Conservation (phyloP, 2,797 vertebrate species). For the Gymnopithys bicolor region DNA sequence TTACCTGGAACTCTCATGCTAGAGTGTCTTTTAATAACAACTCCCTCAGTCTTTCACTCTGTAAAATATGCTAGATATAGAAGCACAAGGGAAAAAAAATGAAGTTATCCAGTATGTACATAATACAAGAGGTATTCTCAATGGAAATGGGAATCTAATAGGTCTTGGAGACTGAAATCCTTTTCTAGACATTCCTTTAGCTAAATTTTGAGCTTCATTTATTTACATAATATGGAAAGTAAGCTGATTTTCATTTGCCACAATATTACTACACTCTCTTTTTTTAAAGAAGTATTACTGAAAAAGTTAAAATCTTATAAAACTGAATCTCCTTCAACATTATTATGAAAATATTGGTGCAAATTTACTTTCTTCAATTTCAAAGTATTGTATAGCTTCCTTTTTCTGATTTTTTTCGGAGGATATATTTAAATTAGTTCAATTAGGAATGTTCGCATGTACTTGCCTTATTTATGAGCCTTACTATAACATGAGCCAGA, state of each 20-base stretch:
- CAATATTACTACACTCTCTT: accelerated
- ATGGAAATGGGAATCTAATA: not conserved
- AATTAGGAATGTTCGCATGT: not conserved
- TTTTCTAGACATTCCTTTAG: not conserved
- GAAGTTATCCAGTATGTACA: not conserved
- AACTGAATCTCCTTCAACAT: not conserved
- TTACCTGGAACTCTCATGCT: not conserved
- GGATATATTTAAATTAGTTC: not conserved
- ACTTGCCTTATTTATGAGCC: not conserved
- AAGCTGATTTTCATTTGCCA: not conserved
- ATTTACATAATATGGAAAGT: not conserved
- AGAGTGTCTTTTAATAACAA: not conserved
- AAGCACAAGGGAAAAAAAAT: not conserved
- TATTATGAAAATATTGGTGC: not conserved
- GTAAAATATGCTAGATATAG: not conserved
- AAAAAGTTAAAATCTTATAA: not conserved
- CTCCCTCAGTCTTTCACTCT: not conserved
- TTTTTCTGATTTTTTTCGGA: not conserved
- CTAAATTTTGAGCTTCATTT: not conserved
- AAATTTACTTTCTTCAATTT: not conserved
- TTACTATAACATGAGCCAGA: not conserved
- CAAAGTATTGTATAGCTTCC: not conserved
- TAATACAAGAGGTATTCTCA: not conserved
- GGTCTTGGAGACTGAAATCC: accelerated
- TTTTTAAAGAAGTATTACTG: not conserved